A percentile compares a stretch with the other conserved stretches of the same genome.
Evolutionary conservation across 1,140 invertebrate species (phyloP).

Genomic region (Cyrtorhinus lividipennis): DNA sequence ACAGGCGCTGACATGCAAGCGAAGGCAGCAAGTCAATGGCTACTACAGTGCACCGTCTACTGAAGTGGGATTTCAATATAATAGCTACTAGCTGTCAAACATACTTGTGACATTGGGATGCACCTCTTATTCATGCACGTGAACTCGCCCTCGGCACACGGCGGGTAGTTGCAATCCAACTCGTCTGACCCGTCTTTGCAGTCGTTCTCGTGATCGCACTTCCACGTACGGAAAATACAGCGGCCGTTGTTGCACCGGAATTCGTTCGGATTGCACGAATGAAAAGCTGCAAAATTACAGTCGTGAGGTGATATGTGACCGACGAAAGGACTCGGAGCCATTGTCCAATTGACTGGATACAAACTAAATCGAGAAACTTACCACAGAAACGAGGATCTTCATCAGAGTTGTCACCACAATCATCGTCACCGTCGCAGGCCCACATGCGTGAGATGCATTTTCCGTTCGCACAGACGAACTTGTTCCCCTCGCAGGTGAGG

Average conservation of each 20-base stretch:
- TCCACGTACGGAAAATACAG: constrained; percentile 90
- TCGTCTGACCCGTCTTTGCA: constrained; percentile 89
- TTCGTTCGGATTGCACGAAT: constrained; percentile 82
- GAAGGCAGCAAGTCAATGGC: no score
- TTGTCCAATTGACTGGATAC: constrained; percentile 24
- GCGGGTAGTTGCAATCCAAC: constrained; percentile 74
- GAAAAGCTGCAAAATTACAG: constrained; percentile 59
- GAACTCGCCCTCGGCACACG: constrained; percentile 82
- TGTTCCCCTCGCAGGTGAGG: constrained; percentile 70
- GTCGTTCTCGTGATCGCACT: constrained; percentile 89
- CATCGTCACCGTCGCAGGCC: constrained; percentile 87
- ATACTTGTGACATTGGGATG: constrained; percentile 60
- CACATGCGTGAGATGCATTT: constrained; percentile 91
- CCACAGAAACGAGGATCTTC: constrained; percentile 84
- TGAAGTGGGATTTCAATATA: no score
- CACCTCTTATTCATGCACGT: constrained; percentile 84
- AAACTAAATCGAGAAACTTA: constrained; percentile 35
- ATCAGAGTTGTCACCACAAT: constrained; percentile 88
- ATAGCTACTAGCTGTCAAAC: no score
- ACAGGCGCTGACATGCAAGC: no score
- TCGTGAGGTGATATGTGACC: no score
- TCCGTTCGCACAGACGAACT: constrained; percentile 88
- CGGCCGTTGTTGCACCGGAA: constrained; percentile 88
- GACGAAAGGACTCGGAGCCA: no score
- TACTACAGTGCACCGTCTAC: no score